These are phyloP conservation scores for Magallana nippona DNA, from an alignment of 2,888 invertebrate species.

Conservation along the genomic window DNA sequence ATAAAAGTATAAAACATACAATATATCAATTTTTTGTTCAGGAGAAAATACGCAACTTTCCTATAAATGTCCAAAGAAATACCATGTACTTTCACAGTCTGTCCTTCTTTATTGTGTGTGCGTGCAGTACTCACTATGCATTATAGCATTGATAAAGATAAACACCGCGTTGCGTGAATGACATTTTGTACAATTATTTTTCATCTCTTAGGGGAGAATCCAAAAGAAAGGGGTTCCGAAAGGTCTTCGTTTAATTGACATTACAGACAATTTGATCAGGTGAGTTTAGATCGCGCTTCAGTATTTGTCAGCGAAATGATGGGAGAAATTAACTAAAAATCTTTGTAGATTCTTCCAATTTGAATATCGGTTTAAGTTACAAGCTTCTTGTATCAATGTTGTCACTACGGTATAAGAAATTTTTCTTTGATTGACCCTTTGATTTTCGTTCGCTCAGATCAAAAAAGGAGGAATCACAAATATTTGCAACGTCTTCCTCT, in stretches of 20 bases:
- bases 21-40: too few species aligned
- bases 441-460: neutral
- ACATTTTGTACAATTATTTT: constrained; percentile 12
- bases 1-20: neutral
- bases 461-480: constrained; percentile 9
- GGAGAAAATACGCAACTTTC: too few species aligned
- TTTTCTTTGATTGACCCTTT: too few species aligned
- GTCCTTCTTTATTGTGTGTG: neutral
- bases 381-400: too few species aligned
- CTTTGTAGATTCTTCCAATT: too few species aligned
- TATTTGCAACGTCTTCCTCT: constrained; percentile 47
- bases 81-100: too few species aligned
- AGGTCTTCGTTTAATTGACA: constrained; percentile 48
- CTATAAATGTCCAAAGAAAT: too few species aligned
- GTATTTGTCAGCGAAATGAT: neutral
- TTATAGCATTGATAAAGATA: neutral
- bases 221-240: constrained; percentile 15
- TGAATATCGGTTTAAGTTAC: too few species aligned
- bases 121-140: neutral
- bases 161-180: constrained; percentile 16
- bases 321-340: neutral
- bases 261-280: constrained; percentile 47
- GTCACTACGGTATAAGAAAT: too few species aligned
- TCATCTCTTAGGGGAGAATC: neutral
- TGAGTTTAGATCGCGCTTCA: constrained; percentile 2